Conservation (phyloP, 30 jellyfish, hydroid and myxozoan species). For the Chironex yamaguchii region DNA sequence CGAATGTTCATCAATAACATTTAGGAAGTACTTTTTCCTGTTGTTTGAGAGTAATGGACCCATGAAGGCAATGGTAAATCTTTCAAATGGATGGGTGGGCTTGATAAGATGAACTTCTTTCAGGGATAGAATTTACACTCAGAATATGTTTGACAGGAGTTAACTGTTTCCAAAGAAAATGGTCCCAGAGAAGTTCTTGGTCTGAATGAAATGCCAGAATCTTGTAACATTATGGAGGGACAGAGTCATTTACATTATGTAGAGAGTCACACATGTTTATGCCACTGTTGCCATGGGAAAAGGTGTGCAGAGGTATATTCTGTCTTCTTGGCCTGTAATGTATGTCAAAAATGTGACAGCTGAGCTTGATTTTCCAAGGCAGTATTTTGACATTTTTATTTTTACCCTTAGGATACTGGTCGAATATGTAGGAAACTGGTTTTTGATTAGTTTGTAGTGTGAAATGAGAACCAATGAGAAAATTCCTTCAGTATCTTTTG, state of each 20-base stretch:
- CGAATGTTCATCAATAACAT: no score
- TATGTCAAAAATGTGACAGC: slow-evolving; percentile 69
- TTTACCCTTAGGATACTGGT: slow-evolving; percentile 29
- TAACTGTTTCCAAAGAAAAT: slow-evolving; percentile 11
- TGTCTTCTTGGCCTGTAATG: slow-evolving; percentile 79
- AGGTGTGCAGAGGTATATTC: slow-evolving; percentile 71
- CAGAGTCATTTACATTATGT: slow-evolving; percentile 28
- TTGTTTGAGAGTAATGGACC: slow-evolving; percentile 17
- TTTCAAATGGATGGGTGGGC: neutral
- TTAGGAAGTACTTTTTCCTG: no score
- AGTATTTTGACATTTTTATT: slow-evolving; percentile 74
- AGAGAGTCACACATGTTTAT: slow-evolving; percentile 7
- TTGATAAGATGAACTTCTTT: neutral
- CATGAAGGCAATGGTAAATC: slow-evolving; percentile 28
- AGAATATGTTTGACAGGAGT: slow-evolving; percentile 35
- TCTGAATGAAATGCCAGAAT: slow-evolving; percentile 39
- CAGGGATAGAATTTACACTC: slow-evolving; percentile 14
- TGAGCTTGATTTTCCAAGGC: slow-evolving; percentile 78
- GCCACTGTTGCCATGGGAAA: slow-evolving; percentile 41
- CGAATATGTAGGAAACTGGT: slow-evolving; percentile 77
- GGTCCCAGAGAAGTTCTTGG: slow-evolving; percentile 19
- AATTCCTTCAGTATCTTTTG: slow-evolving; percentile 70
- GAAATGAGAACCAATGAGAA: slow-evolving; percentile 64
- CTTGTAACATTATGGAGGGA: slow-evolving; percentile 85
- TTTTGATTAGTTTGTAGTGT: slow-evolving; percentile 71